A percentile compares a stretch with the other conserved stretches of the same genome.
Evolutionary conservation across 2,888 invertebrate species (phyloP).

Genomic region (Eristalinus aeneus): DNA sequence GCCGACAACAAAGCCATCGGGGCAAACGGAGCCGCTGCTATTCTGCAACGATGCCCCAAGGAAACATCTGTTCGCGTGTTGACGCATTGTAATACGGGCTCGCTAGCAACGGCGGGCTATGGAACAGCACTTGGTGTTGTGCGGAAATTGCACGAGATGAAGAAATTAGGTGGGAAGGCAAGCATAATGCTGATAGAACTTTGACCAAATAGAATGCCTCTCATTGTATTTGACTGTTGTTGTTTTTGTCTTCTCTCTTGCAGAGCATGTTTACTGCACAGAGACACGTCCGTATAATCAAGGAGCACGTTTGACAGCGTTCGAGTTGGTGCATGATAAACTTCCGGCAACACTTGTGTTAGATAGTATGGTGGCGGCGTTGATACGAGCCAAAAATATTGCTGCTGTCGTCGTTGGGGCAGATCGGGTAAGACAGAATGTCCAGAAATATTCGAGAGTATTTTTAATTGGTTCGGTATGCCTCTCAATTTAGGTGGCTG

Average conservation of each 20-base stretch:
- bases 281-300: constrained; percentile 99
- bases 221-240: constrained; percentile 20
- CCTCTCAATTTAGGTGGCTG: constrained; percentile 85
- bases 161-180: constrained; percentile 84
- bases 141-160: constrained; percentile 87
- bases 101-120: constrained; percentile 97
- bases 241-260: constrained; percentile 72
- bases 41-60: constrained; percentile 84
- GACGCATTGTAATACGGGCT: constrained; percentile 99
- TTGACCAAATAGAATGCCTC: constrained; percentile 36
- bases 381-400: constrained; percentile 92
- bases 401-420: constrained; percentile 98
- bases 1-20: constrained; percentile 94
- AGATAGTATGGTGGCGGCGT: constrained; percentile 96
- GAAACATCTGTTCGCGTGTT: constrained; percentile 87
- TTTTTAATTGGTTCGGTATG: constrained; percentile 9
- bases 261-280: constrained; percentile 95
- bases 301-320: constrained; percentile 96
- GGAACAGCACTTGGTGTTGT: constrained; percentile 99
- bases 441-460: not conserved
- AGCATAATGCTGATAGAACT: constrained; percentile 26
- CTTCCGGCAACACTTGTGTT: constrained; percentile 96
- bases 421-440: constrained; percentile 86
- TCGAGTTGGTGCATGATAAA: constrained; percentile 94
- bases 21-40: constrained; percentile 89